Evolutionary conservation across 2,113 vertebrate genomes (phyloP).

Genomic region (Sphyrna mokarran): DNA sequence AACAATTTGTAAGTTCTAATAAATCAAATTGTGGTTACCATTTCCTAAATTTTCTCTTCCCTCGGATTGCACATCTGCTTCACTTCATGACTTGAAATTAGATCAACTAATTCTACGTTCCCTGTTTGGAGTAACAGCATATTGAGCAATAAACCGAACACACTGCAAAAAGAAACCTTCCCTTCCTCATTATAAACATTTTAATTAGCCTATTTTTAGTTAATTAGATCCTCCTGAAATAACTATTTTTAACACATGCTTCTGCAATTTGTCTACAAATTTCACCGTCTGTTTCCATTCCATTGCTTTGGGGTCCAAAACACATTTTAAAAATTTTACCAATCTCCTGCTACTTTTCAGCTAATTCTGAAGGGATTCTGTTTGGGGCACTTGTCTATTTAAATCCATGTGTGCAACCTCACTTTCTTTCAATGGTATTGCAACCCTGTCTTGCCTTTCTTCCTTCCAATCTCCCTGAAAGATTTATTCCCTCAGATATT

Average conservation of each 20-base stretch:
- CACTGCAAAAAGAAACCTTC: not conserved
- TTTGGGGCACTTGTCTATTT: not conserved
- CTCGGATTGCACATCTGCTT: not conserved
- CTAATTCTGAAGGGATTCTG: not conserved
- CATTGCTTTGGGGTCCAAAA: not conserved
- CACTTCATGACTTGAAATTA: not conserved
- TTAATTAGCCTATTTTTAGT: slow-evolving; percentile 28
- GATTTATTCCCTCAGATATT: not conserved
- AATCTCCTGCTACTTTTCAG: not conserved
- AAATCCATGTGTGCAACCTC: not conserved
- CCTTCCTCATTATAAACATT: slow-evolving; percentile 31
- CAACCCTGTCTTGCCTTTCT: not conserved
- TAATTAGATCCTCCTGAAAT: slow-evolving; percentile 9
- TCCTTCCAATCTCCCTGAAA: not conserved
- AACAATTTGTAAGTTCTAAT: not conserved
- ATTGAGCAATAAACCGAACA: not conserved
- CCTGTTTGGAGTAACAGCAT: not conserved
- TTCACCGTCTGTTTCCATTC: not conserved
- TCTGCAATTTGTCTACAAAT: not conserved
- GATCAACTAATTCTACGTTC: not conserved
- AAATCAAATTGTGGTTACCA: not conserved
- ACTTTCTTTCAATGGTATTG: not conserved
- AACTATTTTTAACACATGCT: not conserved
- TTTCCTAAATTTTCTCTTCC: not conserved
- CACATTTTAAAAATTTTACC: not conserved